Conservation (phyloP, 2,797 vertebrate genomes). For the Lutjanus campechanus region DNA sequence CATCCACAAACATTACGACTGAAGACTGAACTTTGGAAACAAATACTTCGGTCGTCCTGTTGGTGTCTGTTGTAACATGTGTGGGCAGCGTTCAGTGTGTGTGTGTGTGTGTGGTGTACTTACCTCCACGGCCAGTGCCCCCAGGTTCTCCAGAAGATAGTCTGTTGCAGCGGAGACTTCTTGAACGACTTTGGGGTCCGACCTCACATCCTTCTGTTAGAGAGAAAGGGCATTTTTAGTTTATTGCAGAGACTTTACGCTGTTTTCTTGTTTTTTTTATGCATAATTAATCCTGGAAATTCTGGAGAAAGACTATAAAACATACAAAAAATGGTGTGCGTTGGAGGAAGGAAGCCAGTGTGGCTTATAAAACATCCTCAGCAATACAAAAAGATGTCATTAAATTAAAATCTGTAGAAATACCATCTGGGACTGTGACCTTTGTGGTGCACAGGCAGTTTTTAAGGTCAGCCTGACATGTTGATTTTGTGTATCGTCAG, state of each 20-base stretch:
- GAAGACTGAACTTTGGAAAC: constrained; percentile 63
- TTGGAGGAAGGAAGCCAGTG: neutral
- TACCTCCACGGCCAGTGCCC: constrained; percentile 92
- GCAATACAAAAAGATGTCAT: neutral
- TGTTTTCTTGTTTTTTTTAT: neutral
- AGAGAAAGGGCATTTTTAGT: constrained; percentile 36
- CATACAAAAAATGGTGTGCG: neutral
- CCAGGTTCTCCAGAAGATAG: constrained; percentile 88
- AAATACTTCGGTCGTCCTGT: constrained; percentile 48
- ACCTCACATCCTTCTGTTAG: constrained; percentile 87
- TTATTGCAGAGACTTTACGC: neutral
- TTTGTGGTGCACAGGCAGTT: too few species aligned
- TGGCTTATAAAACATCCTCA: neutral
- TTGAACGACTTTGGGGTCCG: constrained; percentile 85
- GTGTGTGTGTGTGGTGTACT: constrained; percentile 40
- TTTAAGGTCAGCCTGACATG: too few species aligned
- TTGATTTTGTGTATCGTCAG: too few species aligned
- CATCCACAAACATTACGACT: constrained; percentile 41
- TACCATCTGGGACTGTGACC: too few species aligned
- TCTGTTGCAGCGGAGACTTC: constrained; percentile 90
- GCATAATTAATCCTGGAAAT: neutral
- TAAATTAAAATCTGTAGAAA: neutral
- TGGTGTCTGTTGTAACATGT: constrained; percentile 15
- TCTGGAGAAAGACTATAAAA: neutral
- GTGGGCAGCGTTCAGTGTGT: constrained; percentile 1